Conservation (phyloP, 2,113 vertebrate genomes). For the Nipponia nippon region DNA sequence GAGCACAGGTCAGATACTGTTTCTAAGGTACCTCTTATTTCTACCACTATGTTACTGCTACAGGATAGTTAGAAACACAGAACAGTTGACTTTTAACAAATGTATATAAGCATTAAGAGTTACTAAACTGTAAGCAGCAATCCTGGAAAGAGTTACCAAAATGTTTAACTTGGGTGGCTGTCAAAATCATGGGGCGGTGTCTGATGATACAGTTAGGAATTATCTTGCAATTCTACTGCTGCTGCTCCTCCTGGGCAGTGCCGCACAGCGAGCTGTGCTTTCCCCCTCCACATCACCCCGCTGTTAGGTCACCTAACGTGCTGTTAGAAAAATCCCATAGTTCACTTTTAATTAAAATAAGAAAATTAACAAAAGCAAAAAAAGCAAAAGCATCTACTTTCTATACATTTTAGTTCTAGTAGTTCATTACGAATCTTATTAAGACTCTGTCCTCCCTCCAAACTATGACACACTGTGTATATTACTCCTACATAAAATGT, state of each 20-base stretch:
- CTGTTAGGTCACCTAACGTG: not conserved
- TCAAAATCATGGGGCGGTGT: slow-evolving; percentile 9
- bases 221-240: not conserved
- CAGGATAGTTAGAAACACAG: not conserved
- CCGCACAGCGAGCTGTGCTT: not conserved
- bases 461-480: not conserved
- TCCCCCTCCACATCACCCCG: not conserved
- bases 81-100: not conserved
- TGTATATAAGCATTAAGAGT: not conserved
- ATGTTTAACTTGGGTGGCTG: not conserved
- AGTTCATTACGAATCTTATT: not conserved
- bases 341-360: not conserved
- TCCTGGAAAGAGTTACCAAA: not conserved
- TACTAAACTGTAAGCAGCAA: not conserved
- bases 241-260: not conserved
- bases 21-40: not conserved
- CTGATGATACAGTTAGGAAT: slow-evolving; percentile 17
- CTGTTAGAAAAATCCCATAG: not conserved
- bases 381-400: not conserved
- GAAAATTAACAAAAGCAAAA: not conserved
- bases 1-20: not conserved
- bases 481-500: not conserved
- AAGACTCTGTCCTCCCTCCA: not conserved
- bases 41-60: not conserved
- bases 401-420: not conserved